Conservation (phyloP, 2,113 vertebrate species). For the Gymnorhina tibicen region DNA sequence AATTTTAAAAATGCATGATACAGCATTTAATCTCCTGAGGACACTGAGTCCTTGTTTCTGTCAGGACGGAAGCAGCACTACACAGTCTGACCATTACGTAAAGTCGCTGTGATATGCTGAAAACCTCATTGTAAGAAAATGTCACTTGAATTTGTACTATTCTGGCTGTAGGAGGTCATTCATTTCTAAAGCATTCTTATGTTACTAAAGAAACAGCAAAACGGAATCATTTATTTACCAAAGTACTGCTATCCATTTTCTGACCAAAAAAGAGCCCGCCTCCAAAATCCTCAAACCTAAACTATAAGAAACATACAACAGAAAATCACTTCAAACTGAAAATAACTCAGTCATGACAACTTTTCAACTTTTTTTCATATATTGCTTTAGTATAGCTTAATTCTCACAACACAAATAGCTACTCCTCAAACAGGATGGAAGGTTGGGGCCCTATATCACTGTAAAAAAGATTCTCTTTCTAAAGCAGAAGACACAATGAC, state of each 20-base stretch:
- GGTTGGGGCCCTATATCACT: not conserved
- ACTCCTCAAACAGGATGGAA: not conserved
- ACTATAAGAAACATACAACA: not conserved
- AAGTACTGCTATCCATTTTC: slow-evolving; percentile 1
- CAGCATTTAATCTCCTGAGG: slow-evolving; percentile 52
- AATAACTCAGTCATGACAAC: not conserved
- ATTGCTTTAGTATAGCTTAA: not conserved
- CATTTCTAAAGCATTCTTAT: slow-evolving; percentile 42
- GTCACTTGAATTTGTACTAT: slow-evolving; percentile 61
- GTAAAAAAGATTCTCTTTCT: not conserved
- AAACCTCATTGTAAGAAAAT: slow-evolving; percentile 72
- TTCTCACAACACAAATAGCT: not conserved
- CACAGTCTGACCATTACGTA: not conserved
- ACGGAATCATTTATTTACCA: not conserved
- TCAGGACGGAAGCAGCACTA: slow-evolving; percentile 13
- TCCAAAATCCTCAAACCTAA: not conserved
- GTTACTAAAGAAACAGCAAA: slow-evolving; percentile 58
- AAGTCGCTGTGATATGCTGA: slow-evolving; percentile 49
- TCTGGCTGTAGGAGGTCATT: slow-evolving; percentile 61
- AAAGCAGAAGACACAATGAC: not conserved
- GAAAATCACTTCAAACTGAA: not conserved
- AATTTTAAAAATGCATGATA: slow-evolving; percentile 63
- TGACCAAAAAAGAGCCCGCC: not conserved
- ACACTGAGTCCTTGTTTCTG: slow-evolving; percentile 65
- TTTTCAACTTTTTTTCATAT: not conserved